Base-by-base conservation (phyloP, 2,888 invertebrate species). In the Eupithecia dodoneata region DNA sequence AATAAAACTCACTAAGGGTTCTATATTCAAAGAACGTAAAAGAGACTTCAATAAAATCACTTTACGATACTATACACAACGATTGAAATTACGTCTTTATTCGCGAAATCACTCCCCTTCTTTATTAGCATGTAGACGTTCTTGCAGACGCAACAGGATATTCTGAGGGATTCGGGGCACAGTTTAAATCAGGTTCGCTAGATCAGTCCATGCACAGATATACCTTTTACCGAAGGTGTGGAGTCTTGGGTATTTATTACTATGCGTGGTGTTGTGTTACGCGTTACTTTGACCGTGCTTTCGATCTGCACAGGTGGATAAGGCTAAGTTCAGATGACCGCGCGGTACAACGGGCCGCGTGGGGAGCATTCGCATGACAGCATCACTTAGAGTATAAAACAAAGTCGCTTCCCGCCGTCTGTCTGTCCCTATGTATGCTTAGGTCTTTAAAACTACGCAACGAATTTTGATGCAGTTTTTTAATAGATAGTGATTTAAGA, bases 31-130 rank as follows among this genome's bases (percentile, higher is more conserved):
- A 77, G 79, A 76, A 80, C 72, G 73, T 70, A 77, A 73, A 76
- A 74, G 73, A 52, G 47, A 42, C 79, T 76, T 75, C 72, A 78
- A 80, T 74, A 77, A 78, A 80, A 80, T 79, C 81, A 77, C 79
- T 80, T 78, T 80, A 80, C 82, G 82, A 78, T 76, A 79, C 78
- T 79, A 81, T 83, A 80, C 81, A 81, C 81, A 82, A 78, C 76
- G 87, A 88, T 86, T 90, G 91, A 93, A 93, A 94, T 93, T 93
- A 92, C 91, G 88, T 90, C 93, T 93, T 93, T 94, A 93, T 94
- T 92, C 80, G 74, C 79, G 77, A 83, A 81, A 81, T 81, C 81
- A 80, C 81, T 81, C 82, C 81, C 82, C 74, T 78, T 79, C 82
- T 83, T 81, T 81, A 83, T 83, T 81, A 92, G 87, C 87, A 87